Base-by-base conservation (phyloP, 2,113 vertebrate genomes). In the Probosciger aterrimus region DNA sequence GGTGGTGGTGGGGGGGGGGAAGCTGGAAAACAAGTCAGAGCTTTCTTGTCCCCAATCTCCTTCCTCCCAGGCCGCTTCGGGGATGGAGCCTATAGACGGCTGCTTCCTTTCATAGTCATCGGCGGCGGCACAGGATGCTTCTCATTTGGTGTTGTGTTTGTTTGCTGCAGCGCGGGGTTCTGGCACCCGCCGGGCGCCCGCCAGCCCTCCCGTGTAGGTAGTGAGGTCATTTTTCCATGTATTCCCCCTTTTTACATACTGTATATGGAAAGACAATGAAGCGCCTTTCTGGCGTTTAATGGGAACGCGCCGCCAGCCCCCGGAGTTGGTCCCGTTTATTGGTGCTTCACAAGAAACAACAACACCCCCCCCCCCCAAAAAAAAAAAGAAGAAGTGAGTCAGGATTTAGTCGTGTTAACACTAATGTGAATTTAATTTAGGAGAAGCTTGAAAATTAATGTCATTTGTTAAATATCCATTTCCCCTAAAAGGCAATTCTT, bases 141-240 rank as follows among this genome's bases (percentile, higher is more conserved):
- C 97, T 93, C 95, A 76, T 92, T 92, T 96, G 90, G 93, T 80
- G 92, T 50, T 60, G 86, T 94, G 95, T 97, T 96, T 95, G 94
- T 93, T 96, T 93, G 95, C 93, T 75, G 83, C 93, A 39, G 82
- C 30, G 33, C 46, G 27, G 71, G 71, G 76, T 94, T 90, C 94
- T 96, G 96, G 95, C 97, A 92, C 84, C 88, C 82, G 79, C 86
- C 93, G 86, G 94, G 83, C 88, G 57, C 59, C 74, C 41, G 93
- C 94, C 97, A 95, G 95, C 91, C 78, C 95, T 96, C 96, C 96
- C 93, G 95, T 97, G 96, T 97, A 95, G 95, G 81, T 93, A 94
- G 79, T 97, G 96, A 97, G 92, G 94, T 97, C 96, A 97, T 95
- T 97, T 97, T 97, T 95, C 95, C 96, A 95, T 96, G 96, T 93